phyloP scores from a whole-genome alignment of 2,888 invertebrate species.

The Drosophila quinaria region DNA sequence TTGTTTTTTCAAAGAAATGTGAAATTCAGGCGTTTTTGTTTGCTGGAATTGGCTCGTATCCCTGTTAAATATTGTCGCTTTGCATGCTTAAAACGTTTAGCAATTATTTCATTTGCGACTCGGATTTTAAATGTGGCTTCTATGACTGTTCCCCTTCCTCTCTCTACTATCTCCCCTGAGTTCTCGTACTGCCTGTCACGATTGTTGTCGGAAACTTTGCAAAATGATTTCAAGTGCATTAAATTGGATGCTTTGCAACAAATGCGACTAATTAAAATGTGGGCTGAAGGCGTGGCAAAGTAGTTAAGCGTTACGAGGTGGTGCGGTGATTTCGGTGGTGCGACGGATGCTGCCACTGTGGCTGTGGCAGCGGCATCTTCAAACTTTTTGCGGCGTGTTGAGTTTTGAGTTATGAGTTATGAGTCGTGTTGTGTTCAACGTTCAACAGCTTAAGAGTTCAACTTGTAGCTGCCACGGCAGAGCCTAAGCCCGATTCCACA shows the following conservation, averaged over 20 bases:
- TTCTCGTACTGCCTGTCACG: conserved; percentile 18
- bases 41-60: conserved; percentile 24
- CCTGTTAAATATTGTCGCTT: conserved; percentile 53
- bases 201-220: conserved; percentile 58
- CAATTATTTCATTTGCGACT: conserved; percentile 74
- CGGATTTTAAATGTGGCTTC: conserved; percentile 30
- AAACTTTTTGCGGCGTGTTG: conserved; percentile 64
- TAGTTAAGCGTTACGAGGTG: conserved; percentile 15
- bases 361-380: conserved; percentile 37
- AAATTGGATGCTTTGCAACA: conserved; percentile 78
- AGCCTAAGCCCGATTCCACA: not conserved
- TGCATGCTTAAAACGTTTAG: conserved; percentile 74
- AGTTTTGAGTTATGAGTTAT: conserved; percentile 63
- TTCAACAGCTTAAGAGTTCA: conserved; percentile 47
- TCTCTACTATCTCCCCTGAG: not conserved
- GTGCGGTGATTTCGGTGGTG: conserved; percentile 1
- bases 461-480: conserved; percentile 13
- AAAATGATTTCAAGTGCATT: conserved; percentile 79
- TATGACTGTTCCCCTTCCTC: not conserved
- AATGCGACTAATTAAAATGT: conserved; percentile 78
- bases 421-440: conserved; percentile 36
- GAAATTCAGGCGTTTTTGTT: not conserved
- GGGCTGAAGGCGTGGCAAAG: conserved; percentile 53
- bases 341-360: not conserved
- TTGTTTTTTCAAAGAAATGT: not conserved